A percentile compares a stretch with the other conserved stretches of the same genome.
These are phyloP conservation scores for Petrophora chlorosata DNA, from an alignment of 2,888 invertebrate genomes.

Conservation along the genomic window DNA sequence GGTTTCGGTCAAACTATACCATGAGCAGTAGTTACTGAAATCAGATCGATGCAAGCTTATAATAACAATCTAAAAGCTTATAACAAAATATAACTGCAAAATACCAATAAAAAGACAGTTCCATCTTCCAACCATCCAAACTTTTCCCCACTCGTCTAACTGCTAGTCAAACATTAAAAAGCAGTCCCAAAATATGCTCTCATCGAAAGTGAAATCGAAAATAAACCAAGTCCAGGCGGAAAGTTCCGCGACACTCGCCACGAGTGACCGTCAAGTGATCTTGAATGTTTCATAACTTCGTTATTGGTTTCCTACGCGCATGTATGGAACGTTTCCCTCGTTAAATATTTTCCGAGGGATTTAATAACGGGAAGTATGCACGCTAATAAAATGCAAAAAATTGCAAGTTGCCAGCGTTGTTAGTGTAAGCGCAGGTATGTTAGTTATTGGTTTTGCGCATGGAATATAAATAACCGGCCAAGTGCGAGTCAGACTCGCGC, in stretches of 20 bases:
- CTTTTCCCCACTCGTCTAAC: slow-evolving; percentile 7
- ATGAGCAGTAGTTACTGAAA: too few species aligned
- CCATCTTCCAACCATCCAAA: slow-evolving; percentile 2
- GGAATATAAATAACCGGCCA: too few species aligned
- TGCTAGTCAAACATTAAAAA: slow-evolving; percentile 14
- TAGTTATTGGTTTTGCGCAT: slow-evolving; percentile 12
- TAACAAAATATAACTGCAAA: too few species aligned
- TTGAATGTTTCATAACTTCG: slow-evolving; percentile 56
- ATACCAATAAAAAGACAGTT: not conserved
- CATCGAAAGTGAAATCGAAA: slow-evolving; percentile 41
- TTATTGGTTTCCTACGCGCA: slow-evolving; percentile 50
- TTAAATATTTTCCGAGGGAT: slow-evolving; percentile 31
- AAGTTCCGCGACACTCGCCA: slow-evolving; percentile 49
- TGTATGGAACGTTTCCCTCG: slow-evolving; percentile 24
- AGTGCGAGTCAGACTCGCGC: too few species aligned
- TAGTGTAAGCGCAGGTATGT: slow-evolving; percentile 17
- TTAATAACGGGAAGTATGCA: slow-evolving; percentile 33
- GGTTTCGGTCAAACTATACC: too few species aligned
- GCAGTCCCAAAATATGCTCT: slow-evolving; percentile 8
- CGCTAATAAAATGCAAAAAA: slow-evolving; percentile 34
- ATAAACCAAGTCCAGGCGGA: slow-evolving; percentile 36
- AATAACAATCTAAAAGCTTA: too few species aligned
- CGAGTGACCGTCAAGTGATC: slow-evolving; percentile 54
- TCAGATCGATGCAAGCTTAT: too few species aligned
- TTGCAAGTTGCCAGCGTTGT: slow-evolving; percentile 24